Percentiles rank a stretch among this genome's conserved stretches.
These are phyloP conservation scores for Theretra japonica DNA, from an alignment of 2,888 invertebrate species.

Conservation along the genomic window DNA sequence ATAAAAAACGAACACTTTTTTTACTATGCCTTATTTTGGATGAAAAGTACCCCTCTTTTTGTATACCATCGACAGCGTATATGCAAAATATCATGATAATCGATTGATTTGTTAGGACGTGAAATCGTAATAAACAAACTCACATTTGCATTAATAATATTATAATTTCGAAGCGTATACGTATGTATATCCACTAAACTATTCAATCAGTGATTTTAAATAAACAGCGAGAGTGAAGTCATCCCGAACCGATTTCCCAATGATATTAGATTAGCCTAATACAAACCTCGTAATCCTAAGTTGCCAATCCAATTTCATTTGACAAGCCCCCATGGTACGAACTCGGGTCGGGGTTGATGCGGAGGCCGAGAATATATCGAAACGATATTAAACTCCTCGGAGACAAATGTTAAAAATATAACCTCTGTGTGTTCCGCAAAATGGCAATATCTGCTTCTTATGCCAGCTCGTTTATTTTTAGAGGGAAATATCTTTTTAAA, in stretches of 20 bases:
- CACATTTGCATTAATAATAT: too few relatives aligned
- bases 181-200: background rate
- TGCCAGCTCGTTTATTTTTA: background rate
- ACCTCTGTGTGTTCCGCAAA: background rate
- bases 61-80: too few relatives aligned
- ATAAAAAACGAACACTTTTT: too few relatives aligned
- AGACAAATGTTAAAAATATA: constrained; percentile 11
- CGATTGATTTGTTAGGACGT: too few relatives aligned
- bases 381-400: constrained; percentile 28
- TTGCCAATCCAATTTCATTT: constrained; percentile 59
- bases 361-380: constrained; percentile 24
- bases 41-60: too few relatives aligned
- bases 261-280: constrained; percentile 24
- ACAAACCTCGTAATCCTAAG: constrained; percentile 48
- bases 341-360: constrained; percentile 24
- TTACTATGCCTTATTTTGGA: too few relatives aligned
- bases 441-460: background rate
- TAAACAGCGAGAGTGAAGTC: background rate
- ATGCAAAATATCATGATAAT: too few relatives aligned
- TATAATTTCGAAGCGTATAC: too few relatives aligned
- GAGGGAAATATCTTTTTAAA: background rate
- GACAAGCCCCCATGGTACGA: constrained; percentile 48
- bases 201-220: background rate
- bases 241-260: background rate
- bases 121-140: too few relatives aligned